Percentiles rank a stretch among this genome's conserved stretches.
These are phyloP conservation scores for Atrina japonica DNA, from an alignment of 2,888 invertebrate genomes.

Conservation along the genomic window DNA sequence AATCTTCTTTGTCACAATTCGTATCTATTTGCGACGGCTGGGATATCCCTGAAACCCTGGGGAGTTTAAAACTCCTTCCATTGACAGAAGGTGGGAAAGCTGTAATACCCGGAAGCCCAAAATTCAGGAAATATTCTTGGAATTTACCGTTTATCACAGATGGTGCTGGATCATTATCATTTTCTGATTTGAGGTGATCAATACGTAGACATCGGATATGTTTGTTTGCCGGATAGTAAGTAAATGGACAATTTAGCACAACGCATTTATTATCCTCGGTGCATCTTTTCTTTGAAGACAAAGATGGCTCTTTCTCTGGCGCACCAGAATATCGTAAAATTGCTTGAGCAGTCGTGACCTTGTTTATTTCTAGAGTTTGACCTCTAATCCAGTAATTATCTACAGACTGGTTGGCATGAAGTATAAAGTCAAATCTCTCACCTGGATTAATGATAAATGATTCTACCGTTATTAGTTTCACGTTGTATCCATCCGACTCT, in stretches of 20 bases:
- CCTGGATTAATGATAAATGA: too few relatives aligned
- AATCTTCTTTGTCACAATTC: constrained; percentile 52
- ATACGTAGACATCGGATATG: constrained; percentile 47
- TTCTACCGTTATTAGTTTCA: constrained; percentile 50
- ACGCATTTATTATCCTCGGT: constrained; percentile 42
- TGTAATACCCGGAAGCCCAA: constrained; percentile 67
- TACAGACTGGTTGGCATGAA: constrained; percentile 46
- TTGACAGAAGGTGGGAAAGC: constrained; percentile 64
- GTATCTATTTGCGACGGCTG: constrained; percentile 62
- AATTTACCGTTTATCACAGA: constrained; percentile 40
- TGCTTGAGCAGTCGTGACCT: constrained; percentile 30
- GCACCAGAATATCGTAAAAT: constrained; percentile 38
- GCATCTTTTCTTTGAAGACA: constrained; percentile 37
- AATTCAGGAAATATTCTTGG: constrained; percentile 70
- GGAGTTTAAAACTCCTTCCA: constrained; percentile 56
- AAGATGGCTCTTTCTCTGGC: constrained; percentile 19
- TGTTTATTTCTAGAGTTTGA: constrained; percentile 43
- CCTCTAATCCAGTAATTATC: constrained; percentile 63
- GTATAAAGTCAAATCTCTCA: constrained; percentile 57
- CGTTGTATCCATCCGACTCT: constrained; percentile 54
- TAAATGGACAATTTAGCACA: too few relatives aligned
- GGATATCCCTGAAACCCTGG: constrained; percentile 56
- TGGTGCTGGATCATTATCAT: constrained; percentile 42
- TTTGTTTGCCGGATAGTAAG: too few relatives aligned
- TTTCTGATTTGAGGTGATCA: constrained; percentile 36